These are phyloP conservation scores for Bostrychus sinensis DNA, from an alignment of 2,113 vertebrate species.

Conservation along the genomic window DNA sequence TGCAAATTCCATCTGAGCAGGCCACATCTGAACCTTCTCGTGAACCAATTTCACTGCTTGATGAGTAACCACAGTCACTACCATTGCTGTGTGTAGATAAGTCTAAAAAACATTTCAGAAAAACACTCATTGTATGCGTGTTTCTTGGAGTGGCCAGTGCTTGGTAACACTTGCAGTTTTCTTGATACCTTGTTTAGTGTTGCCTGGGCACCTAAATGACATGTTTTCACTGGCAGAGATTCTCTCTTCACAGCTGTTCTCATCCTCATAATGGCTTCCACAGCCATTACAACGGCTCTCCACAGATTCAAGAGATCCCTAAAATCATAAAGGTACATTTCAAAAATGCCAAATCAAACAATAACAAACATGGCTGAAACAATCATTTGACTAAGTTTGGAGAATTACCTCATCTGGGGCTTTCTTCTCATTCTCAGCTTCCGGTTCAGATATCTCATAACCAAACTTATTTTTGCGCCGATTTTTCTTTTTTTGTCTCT, in stretches of 20 bases:
- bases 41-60: conserved; percentile 92
- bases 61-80: conserved; percentile 96
- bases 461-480: conserved; percentile 95
- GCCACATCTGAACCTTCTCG: conserved; percentile 93
- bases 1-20: conserved; percentile 96
- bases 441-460: conserved; percentile 85
- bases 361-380: not conserved
- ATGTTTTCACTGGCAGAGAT: conserved; percentile 82
- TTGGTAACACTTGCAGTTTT: not conserved
- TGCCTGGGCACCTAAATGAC: conserved; percentile 87
- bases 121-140: not conserved
- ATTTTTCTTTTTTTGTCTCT: conserved; percentile 96
- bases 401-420: conserved; percentile 85
- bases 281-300: conserved; percentile 88
- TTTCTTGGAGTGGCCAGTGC: not conserved
- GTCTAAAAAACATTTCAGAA: conserved; percentile 69
- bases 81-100: conserved; percentile 87
- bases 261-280: conserved; percentile 69
- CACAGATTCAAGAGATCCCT: conserved; percentile 85
- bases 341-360: not conserved
- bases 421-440: conserved; percentile 84
- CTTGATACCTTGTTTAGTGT: conserved; percentile 85
- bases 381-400: too few relatives aligned
- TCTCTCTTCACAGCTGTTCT: conserved; percentile 82
- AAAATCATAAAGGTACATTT: not conserved